These are phyloP conservation scores for Thaumatotibia leucotreta DNA, from an alignment of 1,140 invertebrate genomes.

Conservation along the genomic window DNA sequence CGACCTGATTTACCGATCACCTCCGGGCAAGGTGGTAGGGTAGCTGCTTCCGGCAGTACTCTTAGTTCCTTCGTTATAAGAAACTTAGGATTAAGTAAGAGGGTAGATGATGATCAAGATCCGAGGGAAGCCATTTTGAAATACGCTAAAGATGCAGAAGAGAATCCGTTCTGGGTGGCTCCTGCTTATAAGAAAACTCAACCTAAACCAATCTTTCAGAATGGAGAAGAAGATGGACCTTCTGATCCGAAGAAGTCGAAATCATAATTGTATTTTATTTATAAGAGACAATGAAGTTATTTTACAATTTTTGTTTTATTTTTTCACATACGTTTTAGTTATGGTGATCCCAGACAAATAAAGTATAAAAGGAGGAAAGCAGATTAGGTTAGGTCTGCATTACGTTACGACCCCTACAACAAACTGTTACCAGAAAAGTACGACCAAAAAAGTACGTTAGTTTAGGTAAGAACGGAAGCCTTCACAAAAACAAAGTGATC, in stretches of 20 bases:
- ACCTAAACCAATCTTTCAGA: constrained; percentile 86
- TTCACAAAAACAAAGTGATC: no score
- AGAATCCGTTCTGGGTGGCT: constrained; percentile 98
- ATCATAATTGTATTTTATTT: constrained; percentile 22
- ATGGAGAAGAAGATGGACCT: constrained; percentile 78
- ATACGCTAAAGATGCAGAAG: constrained; percentile 96
- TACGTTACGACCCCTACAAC: no score
- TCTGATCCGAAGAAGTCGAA: constrained; percentile 76
- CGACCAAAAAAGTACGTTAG: no score
- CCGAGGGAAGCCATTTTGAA: constrained; percentile 97
- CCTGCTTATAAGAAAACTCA: constrained; percentile 93
- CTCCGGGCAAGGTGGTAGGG: constrained; percentile 91
- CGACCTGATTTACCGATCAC: constrained; percentile 98
- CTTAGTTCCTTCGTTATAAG: constrained; percentile 98
- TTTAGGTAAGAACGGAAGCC: no score
- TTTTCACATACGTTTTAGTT: no score
- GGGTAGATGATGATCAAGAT: constrained; percentile 97
- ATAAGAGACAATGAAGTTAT: background rate
- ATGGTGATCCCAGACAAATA: no score
- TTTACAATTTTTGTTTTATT: background rate
- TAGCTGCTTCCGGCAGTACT: constrained; percentile 96
- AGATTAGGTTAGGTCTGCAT: no score
- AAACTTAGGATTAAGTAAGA: constrained; percentile 94
- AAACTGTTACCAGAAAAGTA: no score
- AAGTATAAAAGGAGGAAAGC: no score